Base-by-base conservation (phyloP, 2,888 invertebrate species). In the Gonocerus acuteangulatus region DNA sequence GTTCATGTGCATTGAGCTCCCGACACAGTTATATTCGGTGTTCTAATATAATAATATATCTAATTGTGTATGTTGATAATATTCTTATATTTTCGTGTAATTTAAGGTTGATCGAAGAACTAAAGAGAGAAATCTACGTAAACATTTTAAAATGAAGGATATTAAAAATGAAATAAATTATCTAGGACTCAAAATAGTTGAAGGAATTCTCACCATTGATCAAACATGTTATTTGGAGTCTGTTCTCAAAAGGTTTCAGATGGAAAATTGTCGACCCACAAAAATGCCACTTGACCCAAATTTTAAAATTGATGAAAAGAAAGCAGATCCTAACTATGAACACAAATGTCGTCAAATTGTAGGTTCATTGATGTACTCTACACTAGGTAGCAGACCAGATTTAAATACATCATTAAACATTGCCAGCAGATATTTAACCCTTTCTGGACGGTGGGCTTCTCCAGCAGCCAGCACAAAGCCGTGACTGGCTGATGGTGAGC, bases 141-240 rank as follows among this genome's bases (percentile, higher is more conserved):
- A 45, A 45, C 11, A 45, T 45, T 45, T 45, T 2, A 16, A 45
- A 45, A 45, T 45, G 45, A n/a, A n/a, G n/a, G n/a, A n/a, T n/a
- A n/a, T n/a, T n/a, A n/a, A n/a, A n/a, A n/a, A n/a, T n/a, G n/a
- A n/a, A n/a, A n/a, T n/a, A n/a, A n/a, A n/a, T n/a, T n/a, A n/a
- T n/a, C n/a, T n/a, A n/a, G n/a, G n/a, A 45, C 45, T 18, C 15
- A 4, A 45, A 3, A 45, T 45, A 15, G 18, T 18, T 2, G 45
- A 45, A 45, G 15, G 45, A 2, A 45, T 45, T 16, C 45, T 45
- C 18, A 4, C 15, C 15, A 45, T 45, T 18, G 2, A 45, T 19
- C 45, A 45, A 45, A 18, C 45, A 45, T 16, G 16, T 45, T 45
- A 32, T 32, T 32, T 32, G 18, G 9, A 45, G 18, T 45, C 15